Base-by-base conservation (phyloP, 2,797 vertebrate genomes). In the Rallus crepitans region DNA sequence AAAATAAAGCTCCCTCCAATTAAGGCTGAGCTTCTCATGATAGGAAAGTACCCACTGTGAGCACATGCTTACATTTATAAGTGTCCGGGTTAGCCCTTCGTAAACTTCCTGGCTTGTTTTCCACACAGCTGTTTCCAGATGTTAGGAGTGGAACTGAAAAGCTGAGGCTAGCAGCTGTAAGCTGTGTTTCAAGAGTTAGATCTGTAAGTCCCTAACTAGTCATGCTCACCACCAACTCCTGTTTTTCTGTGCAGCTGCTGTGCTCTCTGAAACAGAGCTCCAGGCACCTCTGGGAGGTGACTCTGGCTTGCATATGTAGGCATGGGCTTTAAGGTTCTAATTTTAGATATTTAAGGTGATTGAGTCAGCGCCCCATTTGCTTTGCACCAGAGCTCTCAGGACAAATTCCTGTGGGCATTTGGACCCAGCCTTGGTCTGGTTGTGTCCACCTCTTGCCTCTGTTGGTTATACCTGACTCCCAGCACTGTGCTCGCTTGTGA, bases 401-500 rank as follows among this genome's bases (percentile, higher is more conserved):
- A 56, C n/a, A 15, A 60, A 28, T 33, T 78, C 37, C 37, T 65
- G 6, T 69, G 88, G 65, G 30, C 17, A 55, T 83, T 68, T 79
- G 19, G 52, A 30, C 28, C 12, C 48, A 33, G 31, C 20, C 31
- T 45, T 40, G 52, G 9, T 73, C 65, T 53, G 71, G 9, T 30
- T 0, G 0, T 28, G n/a, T 25, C 61, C 66, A 77, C 31, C 16
- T 90, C 63, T 77, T 60, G 35, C 45, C 30, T 37, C 39, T 80
- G 39, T 50, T 1, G 1, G 19, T 68, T 90, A 45, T 85, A 48
- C 42, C 56, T n/a, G 31, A 21, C 25, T 87, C 53, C 30, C 2
- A 4, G 18, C 12, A 78, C 65, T 57, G 0, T 0, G 6, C 10
- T 89, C 37, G 87, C 33, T 55, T 59, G 33, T 0, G 0, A 9